Evolutionary conservation across 2,797 vertebrate species (phyloP).

Genomic region (Thamnophis elegans): DNA sequence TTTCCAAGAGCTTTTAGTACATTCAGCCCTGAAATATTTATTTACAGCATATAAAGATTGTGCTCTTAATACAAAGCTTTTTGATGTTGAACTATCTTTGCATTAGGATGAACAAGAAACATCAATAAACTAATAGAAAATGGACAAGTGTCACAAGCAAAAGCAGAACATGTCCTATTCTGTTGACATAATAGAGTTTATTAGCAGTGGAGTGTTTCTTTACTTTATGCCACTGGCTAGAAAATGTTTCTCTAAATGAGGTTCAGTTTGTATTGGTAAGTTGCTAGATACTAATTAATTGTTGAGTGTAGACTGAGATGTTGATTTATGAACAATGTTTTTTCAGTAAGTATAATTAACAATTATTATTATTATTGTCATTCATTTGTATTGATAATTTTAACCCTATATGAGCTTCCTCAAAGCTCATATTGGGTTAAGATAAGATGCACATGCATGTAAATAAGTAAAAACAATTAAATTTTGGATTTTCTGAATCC

Average conservation of each 20-base stretch:
- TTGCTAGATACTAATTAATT: background rate
- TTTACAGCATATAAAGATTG: background rate
- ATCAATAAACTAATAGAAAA: background rate
- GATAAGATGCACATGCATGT: background rate
- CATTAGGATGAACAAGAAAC: background rate
- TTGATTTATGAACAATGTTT: background rate
- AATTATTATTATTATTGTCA: background rate
- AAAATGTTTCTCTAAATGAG: background rate
- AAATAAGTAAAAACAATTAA: background rate
- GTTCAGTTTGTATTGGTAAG: background rate
- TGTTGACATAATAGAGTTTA: background rate
- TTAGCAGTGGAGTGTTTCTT: background rate
- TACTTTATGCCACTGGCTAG: background rate
- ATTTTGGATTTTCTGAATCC: background rate
- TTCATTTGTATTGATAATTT: background rate
- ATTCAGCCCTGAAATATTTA: background rate
- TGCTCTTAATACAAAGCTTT: background rate
- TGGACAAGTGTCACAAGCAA: background rate
- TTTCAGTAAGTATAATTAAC: background rate
- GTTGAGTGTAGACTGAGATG: background rate
- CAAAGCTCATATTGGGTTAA: background rate
- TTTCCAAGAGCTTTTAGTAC: background rate
- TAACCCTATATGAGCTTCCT: background rate
- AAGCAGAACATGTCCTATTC: background rate
- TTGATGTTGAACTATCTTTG: background rate